Evolutionary conservation across 2,797 vertebrate species (phyloP), one percentile per base, ranked within the genome.

Genomic region (Sciurus carolinensis): DNA sequence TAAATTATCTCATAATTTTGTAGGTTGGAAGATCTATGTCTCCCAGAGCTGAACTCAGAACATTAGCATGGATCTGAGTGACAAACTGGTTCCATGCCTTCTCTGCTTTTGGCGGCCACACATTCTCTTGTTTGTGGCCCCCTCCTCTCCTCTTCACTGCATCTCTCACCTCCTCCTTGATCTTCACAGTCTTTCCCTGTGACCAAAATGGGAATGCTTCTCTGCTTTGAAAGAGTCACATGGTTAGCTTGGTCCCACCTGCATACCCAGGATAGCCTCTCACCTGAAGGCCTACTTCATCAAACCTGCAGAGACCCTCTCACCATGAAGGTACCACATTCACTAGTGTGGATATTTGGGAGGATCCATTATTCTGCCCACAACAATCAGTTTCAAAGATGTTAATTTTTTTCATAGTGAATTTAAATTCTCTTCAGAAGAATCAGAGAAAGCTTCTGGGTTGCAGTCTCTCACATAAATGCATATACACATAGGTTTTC

Each of bases 171-270:
- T 1, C 1, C 17, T 52, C 13, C 52, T 26, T 39, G 3, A 22
- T 52, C 22, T 81, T 52, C 50, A 39, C 0, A n/a, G 1, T 30
- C 47, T 50, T 82, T 69, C 44, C 52, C 39, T 69, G 24, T 64
- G 22, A 33, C 17, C 28, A 54, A 91, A 69, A 14, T 5, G 24
- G 44, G 22, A 28, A 71, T 22, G 2, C 10, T 22, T 36, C 8
- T 59, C 6, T 30, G 52, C 52, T 62, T 62, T 42, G 47, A 47
- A 30, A 7, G 10, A 47, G 22, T 11, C 54, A 62, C 1, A 1
- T 13, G 24, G 77, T n/a, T 4, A 11, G 2, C 18, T 0, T 12
- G 26, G 0, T 0, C 17, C 15, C 42, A 69, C 33, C 2, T 69
- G 10, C 17, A 10, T 52, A 36, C 71, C 12, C 17, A 67, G 3